phyloP scores from a whole-genome alignment of 2,888 invertebrate species.

The Orthosia cruda region DNA sequence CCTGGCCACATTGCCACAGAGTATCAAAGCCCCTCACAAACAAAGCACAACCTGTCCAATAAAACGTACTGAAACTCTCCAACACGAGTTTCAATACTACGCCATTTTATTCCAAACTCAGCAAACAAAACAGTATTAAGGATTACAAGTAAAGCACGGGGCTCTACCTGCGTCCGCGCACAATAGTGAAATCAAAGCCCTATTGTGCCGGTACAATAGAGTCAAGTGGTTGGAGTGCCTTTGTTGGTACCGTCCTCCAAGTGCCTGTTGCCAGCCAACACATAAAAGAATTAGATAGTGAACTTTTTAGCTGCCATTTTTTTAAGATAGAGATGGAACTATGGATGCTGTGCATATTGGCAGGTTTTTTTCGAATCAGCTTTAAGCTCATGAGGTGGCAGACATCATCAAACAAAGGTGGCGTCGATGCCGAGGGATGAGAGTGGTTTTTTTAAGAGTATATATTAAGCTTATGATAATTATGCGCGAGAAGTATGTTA shows the following conservation, averaged over 20 bases:
- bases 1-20: not conserved
- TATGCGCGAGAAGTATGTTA: no score
- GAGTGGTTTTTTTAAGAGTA: not conserved
- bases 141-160: slow-evolving; percentile 61
- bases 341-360: not conserved
- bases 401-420: not conserved
- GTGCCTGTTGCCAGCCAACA: slow-evolving; percentile 41
- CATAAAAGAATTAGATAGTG: slow-evolving; percentile 41
- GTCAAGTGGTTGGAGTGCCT: slow-evolving; percentile 67
- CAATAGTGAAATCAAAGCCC: slow-evolving; percentile 71
- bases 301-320: slow-evolving; percentile 42
- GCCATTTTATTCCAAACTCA: slow-evolving; percentile 55
- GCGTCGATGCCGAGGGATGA: not conserved
- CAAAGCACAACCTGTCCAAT: slow-evolving; percentile 17
- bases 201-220: slow-evolving; percentile 66
- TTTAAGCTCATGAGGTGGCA: slow-evolving; percentile 2
- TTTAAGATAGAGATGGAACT: slow-evolving; percentile 18
- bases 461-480: no score
- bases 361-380: not conserved
- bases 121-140: slow-evolving; percentile 67
- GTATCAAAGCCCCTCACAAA: not conserved
- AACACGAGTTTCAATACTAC: slow-evolving; percentile 48
- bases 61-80: slow-evolving; percentile 26
- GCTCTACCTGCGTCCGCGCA: slow-evolving; percentile 62
- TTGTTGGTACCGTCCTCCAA: slow-evolving; percentile 58